These are phyloP conservation scores for Nematostella vectensis DNA, from an alignment of 92 coral and sea anemone species.

Conservation along the genomic window DNA sequence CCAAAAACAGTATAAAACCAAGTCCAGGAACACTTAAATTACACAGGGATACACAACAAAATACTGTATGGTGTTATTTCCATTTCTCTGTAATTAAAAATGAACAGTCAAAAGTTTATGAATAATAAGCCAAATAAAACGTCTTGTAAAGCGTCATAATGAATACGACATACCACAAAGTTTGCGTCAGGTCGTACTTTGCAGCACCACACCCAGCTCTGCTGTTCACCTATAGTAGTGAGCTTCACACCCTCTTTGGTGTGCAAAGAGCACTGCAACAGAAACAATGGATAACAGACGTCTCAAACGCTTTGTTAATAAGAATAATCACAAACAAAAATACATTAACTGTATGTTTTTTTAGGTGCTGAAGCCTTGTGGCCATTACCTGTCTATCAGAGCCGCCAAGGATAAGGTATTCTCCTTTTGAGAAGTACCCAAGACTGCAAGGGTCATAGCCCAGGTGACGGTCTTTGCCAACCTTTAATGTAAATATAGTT, in stretches of 20 bases:
- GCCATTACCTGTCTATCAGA: slow-evolving; percentile 84
- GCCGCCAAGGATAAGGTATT: slow-evolving; percentile 83
- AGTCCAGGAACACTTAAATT: background rate
- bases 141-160: no score
- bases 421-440: slow-evolving; percentile 90
- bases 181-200: slow-evolving; percentile 90
- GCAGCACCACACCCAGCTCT: slow-evolving; percentile 98
- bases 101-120: no score
- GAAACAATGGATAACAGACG: no score
- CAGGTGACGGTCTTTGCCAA: slow-evolving; percentile 92
- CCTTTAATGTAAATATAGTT: slow-evolving; percentile 35
- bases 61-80: no score
- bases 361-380: no score
- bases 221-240: slow-evolving; percentile 86
- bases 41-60: no score
- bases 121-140: no score
- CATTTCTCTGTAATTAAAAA: no score
- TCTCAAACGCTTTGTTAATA: background rate
- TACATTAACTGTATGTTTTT: no score
- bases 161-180: slow-evolving; percentile 83
- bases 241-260: slow-evolving; percentile 90
- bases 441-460: slow-evolving; percentile 94
- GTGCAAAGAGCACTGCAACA: slow-evolving; percentile 73
- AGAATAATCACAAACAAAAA: no score
- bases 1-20: background rate